Evolutionary conservation across 2,113 vertebrate genomes (phyloP).

Genomic region (Myotis brandtii): DNA sequence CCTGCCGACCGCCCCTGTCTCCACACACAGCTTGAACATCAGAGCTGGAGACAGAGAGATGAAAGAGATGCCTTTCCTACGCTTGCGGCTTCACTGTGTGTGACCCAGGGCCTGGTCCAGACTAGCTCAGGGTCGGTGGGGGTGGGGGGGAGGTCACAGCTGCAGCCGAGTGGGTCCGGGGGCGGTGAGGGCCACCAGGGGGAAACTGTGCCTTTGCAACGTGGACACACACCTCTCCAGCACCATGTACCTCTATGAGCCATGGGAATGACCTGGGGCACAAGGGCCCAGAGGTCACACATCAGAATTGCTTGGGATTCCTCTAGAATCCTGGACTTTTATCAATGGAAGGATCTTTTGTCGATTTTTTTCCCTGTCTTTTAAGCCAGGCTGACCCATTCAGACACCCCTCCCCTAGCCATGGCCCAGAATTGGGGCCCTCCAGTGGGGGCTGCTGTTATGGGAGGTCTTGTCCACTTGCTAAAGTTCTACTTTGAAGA

Average conservation of each 20-base stretch:
- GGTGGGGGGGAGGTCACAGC: not conserved
- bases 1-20: not conserved
- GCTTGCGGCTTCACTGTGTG: not conserved
- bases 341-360: not conserved
- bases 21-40: not conserved
- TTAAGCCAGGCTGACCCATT: not conserved
- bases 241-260: too few relatives aligned
- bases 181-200: too few relatives aligned
- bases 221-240: too few relatives aligned
- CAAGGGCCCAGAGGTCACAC: not conserved
- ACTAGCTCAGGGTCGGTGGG: not conserved
- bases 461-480: not conserved
- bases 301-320: not conserved
- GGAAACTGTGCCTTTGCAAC: too few relatives aligned
- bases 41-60: not conserved
- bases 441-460: not conserved
- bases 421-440: not conserved
- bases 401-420: not conserved
- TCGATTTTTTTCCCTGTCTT: not conserved
- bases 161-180: too few relatives aligned
- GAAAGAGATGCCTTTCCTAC: not conserved
- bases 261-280: too few relatives aligned
- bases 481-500: not conserved
- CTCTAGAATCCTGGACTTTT: not conserved
- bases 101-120: not conserved